phyloP scores from a whole-genome alignment of 2,888 invertebrate genomes.

The Cactoblastis cactorum region DNA sequence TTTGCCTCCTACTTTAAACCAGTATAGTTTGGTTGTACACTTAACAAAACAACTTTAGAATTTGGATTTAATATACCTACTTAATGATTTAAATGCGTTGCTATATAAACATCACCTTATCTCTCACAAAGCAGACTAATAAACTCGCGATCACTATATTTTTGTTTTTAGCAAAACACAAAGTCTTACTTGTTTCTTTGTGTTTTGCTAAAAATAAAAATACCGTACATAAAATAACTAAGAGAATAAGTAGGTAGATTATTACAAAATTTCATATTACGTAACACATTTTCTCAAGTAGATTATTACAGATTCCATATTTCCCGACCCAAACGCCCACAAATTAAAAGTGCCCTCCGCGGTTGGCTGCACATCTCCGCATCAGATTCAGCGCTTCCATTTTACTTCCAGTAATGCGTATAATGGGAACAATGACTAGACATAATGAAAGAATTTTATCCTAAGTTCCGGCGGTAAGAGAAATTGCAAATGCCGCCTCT shows the following conservation, averaged over 20 bases:
- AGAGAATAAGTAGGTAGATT: neutral
- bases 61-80: too few species aligned
- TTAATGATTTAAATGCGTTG: too few species aligned
- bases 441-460: constrained; percentile 31
- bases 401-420: constrained; percentile 42
- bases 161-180: too few species aligned
- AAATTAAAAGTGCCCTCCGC: constrained; percentile 27
- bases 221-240: neutral
- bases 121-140: too few species aligned
- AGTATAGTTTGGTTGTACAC: too few species aligned
- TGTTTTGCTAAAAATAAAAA: too few species aligned
- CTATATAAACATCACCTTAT: too few species aligned
- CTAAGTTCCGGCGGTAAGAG: constrained; percentile 1
- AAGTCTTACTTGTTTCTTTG: too few species aligned
- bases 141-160: too few species aligned
- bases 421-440: constrained; percentile 47
- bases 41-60: too few species aligned
- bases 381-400: constrained; percentile 37
- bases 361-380: constrained; percentile 24
- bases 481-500: constrained; percentile 14
- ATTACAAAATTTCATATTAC: neutral
- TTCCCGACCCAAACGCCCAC: constrained; percentile 18
- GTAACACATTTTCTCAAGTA: neutral
- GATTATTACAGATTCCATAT: constrained; percentile 20
- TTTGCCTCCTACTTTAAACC: too few species aligned